Percentiles rank a stretch among this genome's conserved stretches.
Conservation (phyloP, 2,797 vertebrate species). For the Xyrichtys novacula region DNA sequence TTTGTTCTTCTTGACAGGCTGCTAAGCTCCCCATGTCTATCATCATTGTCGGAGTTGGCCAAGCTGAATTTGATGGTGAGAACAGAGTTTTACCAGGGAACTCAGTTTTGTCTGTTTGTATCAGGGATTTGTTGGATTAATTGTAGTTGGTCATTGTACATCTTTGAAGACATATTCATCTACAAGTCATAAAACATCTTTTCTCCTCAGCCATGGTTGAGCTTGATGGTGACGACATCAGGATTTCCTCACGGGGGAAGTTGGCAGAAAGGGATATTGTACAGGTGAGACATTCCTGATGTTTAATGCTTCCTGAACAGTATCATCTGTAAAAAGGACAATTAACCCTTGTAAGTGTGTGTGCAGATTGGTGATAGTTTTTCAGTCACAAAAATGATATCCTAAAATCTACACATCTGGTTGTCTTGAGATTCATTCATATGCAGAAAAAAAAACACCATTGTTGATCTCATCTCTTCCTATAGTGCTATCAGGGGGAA, state of each 20-base stretch:
- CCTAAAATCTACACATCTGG: not conserved
- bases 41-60: slow-evolving; percentile 96
- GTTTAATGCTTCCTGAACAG: too few relatives aligned
- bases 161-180: not conserved
- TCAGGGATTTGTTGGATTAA: not conserved
- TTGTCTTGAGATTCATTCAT: not conserved
- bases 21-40: slow-evolving; percentile 98
- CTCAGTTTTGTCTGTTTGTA: slow-evolving; percentile 12
- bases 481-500: too few relatives aligned
- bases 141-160: not conserved
- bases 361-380: not conserved
- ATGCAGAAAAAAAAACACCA: too few relatives aligned
- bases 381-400: not conserved
- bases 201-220: slow-evolving; percentile 93
- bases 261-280: slow-evolving; percentile 95
- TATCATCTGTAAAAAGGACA: too few relatives aligned
- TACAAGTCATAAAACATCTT: not conserved
- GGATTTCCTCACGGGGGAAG: slow-evolving; percentile 94
- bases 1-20: slow-evolving; percentile 83
- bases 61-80: slow-evolving; percentile 97
- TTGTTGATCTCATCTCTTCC: too few relatives aligned
- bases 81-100: slow-evolving; percentile 20
- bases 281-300: slow-evolving; percentile 85
- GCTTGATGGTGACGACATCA: slow-evolving; percentile 93
- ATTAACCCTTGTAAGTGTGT: not conserved